phyloP scores from a whole-genome alignment of 2,888 invertebrate species.

The Phyllotreta cruciferae region DNA sequence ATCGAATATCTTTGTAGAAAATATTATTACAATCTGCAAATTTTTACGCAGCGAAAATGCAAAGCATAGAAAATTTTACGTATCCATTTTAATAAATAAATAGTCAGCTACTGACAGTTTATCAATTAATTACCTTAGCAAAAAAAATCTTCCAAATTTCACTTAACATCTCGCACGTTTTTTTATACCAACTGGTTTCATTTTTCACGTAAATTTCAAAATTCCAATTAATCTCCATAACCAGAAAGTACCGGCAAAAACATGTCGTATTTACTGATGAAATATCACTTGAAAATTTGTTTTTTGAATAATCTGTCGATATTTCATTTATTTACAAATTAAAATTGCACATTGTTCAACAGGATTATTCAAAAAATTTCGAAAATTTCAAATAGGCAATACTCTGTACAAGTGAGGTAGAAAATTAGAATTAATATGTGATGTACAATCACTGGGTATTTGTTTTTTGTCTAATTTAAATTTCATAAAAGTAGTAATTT shows the following conservation, averaged over 20 bases:
- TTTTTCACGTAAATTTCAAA: constrained; percentile 28
- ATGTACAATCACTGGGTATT: constrained; percentile 23
- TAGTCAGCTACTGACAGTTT: constrained; percentile 24
- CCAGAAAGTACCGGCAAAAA: constrained; percentile 38
- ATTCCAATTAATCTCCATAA: constrained; percentile 24
- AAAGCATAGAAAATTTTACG: constrained; percentile 7
- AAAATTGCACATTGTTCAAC: constrained; percentile 36
- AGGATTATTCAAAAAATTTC: constrained; percentile 25
- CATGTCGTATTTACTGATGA: constrained; percentile 28
- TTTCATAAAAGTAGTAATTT: constrained; percentile 13
- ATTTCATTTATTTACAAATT: constrained; percentile 34
- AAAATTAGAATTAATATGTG: constrained; percentile 15
- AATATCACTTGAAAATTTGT: constrained; percentile 29
- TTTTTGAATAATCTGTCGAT: constrained; percentile 32
- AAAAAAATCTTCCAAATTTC: constrained; percentile 42
- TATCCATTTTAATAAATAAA: constrained; percentile 14
- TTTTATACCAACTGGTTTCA: constrained; percentile 36
- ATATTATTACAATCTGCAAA: not conserved
- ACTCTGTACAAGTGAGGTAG: constrained; percentile 14
- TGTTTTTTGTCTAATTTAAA: not conserved
- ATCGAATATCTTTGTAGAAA: constrained; percentile 22
- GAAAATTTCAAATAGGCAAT: constrained; percentile 6
- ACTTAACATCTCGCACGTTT: constrained; percentile 23
- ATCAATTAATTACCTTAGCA: constrained; percentile 32
- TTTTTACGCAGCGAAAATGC: not conserved